phyloP scores from a whole-genome alignment of 1,140 invertebrate genomes.

The Diachasmimorpha longicaudata region DNA sequence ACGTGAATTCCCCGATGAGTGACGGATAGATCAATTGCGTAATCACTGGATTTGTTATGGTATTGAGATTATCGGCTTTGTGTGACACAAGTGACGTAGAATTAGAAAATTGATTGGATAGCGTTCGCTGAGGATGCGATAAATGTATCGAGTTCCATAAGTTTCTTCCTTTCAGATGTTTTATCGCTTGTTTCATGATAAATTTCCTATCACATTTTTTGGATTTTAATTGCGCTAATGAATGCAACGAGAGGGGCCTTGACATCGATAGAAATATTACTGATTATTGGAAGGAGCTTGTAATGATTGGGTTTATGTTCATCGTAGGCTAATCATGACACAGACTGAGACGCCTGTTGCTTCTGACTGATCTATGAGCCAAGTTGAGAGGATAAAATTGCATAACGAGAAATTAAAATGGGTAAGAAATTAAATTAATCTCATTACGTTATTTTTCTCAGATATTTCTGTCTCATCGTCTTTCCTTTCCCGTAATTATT shows the following conservation, averaged over 20 bases:
- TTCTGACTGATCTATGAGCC: not conserved
- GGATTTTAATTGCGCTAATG: not conserved
- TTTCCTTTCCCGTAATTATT: too few relatives aligned
- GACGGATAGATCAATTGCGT: not conserved
- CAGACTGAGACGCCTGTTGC: not conserved
- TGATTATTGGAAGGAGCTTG: not conserved
- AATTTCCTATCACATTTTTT: not conserved
- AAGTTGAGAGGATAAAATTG: not conserved
- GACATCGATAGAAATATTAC: not conserved
- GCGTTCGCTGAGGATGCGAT: too few relatives aligned
- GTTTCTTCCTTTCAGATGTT: too few relatives aligned
- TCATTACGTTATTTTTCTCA: not conserved
- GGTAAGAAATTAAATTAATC: not conserved
- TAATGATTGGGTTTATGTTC: not conserved
- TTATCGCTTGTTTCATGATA: not conserved
- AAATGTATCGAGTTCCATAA: too few relatives aligned
- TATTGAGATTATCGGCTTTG: not conserved
- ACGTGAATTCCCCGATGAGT: not conserved
- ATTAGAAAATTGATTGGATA: not conserved
- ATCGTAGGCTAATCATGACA: constrained; percentile 1
- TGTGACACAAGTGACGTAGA: not conserved
- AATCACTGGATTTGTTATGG: not conserved
- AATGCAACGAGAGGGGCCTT: not conserved
- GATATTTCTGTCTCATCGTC: not conserved
- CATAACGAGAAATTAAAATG: not conserved